Conservation (phyloP, 2,797 vertebrate genomes). For the Clamator glandarius region DNA sequence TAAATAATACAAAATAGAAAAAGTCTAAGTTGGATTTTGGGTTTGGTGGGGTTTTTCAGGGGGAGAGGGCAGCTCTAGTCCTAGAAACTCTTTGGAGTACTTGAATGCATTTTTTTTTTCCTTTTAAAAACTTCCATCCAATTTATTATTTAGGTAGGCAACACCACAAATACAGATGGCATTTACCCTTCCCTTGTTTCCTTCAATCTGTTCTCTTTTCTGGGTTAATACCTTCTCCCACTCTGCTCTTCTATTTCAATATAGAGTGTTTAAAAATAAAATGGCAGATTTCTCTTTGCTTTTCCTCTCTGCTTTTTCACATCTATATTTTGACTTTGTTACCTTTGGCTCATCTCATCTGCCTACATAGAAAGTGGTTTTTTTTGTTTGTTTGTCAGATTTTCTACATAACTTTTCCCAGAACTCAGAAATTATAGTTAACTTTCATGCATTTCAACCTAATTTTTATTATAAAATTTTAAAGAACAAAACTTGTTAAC, state of each 20-base stretch:
- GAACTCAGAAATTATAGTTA: background rate
- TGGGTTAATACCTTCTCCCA: slow-evolving; percentile 69
- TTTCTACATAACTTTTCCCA: background rate
- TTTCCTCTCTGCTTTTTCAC: slow-evolving; percentile 12
- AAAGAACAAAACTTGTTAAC: background rate
- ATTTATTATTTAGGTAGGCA: slow-evolving; percentile 48
- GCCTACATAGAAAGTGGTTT: slow-evolving; percentile 49
- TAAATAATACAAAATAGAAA: background rate
- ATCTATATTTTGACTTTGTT: slow-evolving; percentile 52
- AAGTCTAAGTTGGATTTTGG: background rate
- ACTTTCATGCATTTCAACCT: background rate
- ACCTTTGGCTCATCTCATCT: slow-evolving; percentile 66
- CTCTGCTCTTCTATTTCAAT: slow-evolving; percentile 56
- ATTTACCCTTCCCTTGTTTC: slow-evolving; percentile 56
- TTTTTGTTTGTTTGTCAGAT: slow-evolving; percentile 53
- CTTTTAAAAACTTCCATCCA: background rate
- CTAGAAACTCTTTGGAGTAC: background rate
- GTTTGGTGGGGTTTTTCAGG: too few species aligned
- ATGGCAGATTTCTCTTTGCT: slow-evolving; percentile 54
- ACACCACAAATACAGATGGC: slow-evolving; percentile 56
- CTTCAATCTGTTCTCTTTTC: slow-evolving; percentile 57
- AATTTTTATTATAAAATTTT: background rate
- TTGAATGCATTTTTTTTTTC: background rate
- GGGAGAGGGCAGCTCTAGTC: background rate
- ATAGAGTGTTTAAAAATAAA: slow-evolving; percentile 59